phyloP scores from a whole-genome alignment of 1,140 invertebrate genomes.

The Drosophila auraria region DNA sequence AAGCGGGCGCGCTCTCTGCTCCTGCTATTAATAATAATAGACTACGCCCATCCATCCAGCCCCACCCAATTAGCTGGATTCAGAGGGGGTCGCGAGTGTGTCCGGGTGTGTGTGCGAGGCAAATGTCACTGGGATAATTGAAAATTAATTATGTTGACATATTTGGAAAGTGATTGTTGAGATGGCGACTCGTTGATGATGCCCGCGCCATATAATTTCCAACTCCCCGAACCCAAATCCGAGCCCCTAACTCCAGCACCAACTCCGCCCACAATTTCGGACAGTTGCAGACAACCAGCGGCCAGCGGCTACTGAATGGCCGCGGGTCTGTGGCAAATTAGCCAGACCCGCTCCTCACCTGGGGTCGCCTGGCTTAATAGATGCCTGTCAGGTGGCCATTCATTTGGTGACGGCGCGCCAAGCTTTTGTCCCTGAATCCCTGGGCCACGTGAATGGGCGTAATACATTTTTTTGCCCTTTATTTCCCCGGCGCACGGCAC shows the following conservation, averaged over 20 bases:
- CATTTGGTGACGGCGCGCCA: conserved; percentile 46
- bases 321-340: conserved; percentile 58
- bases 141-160: conserved; percentile 84
- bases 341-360: conserved; percentile 17
- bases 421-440: conserved; percentile 40
- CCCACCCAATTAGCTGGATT: conserved; percentile 25
- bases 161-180: conserved; percentile 82
- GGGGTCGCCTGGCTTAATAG: conserved; percentile 27
- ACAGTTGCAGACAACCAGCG: conserved; percentile 22
- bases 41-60: conserved; percentile 44
- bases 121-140: conserved; percentile 79
- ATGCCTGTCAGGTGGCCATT: conserved; percentile 71
- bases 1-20: conserved; percentile 9
- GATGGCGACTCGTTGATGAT: conserved; percentile 67
- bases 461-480: conserved; percentile 51
- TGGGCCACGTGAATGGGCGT: conserved; percentile 37
- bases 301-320: conserved; percentile 10
- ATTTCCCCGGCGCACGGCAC: conserved; percentile 45
- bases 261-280: not conserved
- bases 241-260: not conserved
- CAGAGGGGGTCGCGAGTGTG: conserved; percentile 1
- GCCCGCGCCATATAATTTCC: conserved; percentile 60
- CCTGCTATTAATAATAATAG: conserved; percentile 75
- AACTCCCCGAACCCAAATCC: not conserved
- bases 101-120: conserved; percentile 25